Conservation (phyloP, 2,888 invertebrate genomes). For the Lasioglossum calceatum region DNA sequence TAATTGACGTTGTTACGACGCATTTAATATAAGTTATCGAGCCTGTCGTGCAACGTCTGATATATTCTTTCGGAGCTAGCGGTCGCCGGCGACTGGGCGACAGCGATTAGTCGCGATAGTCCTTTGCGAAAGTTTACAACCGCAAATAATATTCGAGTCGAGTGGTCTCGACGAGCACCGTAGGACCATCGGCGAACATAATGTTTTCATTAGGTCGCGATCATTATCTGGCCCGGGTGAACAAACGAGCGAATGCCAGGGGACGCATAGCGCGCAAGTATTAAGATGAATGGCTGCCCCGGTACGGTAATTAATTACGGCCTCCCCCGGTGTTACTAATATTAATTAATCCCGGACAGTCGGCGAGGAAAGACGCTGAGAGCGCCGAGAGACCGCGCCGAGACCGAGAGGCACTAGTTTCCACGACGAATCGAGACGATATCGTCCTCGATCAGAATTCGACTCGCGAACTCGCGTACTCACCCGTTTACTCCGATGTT, state of each 20-base stretch:
- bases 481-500: constrained; percentile 36
- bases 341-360: constrained; percentile 77
- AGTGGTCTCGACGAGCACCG: constrained; percentile 19
- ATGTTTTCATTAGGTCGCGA: constrained; percentile 78
- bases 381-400: neutral
- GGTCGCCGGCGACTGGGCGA: neutral
- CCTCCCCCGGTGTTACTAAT: constrained; percentile 77
- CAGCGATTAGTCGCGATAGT: neutral
- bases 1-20: neutral
- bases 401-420: neutral
- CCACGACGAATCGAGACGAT: neutral
- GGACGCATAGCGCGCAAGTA: constrained; percentile 69
- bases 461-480: constrained; percentile 36
- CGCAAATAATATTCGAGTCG: constrained; percentile 30
- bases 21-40: neutral
- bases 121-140: neutral
- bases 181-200: constrained; percentile 66
- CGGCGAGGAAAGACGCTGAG: constrained; percentile 33
- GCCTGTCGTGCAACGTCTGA: neutral
- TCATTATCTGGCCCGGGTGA: constrained; percentile 74
- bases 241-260: constrained; percentile 73
- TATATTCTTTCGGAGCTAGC: neutral
- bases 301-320: constrained; percentile 76
- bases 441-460: constrained; percentile 37
- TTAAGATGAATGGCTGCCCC: constrained; percentile 76